phyloP scores from a whole-genome alignment of 2,888 invertebrate species.

The Pollenia griseotomentosa region DNA sequence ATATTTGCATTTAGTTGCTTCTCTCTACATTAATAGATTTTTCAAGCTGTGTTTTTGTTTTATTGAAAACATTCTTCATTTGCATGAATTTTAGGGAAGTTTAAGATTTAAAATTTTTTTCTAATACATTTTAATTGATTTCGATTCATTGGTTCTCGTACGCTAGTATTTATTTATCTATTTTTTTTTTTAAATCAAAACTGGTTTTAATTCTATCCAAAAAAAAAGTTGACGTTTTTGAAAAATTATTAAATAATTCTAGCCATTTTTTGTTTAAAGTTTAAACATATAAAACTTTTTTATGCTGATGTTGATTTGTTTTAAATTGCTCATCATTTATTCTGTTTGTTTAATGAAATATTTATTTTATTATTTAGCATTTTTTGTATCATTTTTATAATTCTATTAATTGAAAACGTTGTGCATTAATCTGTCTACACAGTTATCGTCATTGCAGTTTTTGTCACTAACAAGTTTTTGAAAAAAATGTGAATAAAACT shows the following conservation, averaged over 20 bases:
- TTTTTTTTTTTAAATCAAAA: constrained; percentile 22
- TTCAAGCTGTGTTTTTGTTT: background rate
- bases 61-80: constrained; percentile 17
- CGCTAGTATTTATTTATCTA: constrained; percentile 10
- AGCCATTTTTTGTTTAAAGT: no score
- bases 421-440: background rate
- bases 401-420: background rate
- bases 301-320: constrained; percentile 3
- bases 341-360: constrained; percentile 7
- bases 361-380: background rate
- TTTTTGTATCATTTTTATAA: background rate
- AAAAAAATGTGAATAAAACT: background rate
- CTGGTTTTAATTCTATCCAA: constrained; percentile 22
- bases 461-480: constrained; percentile 30
- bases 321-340: constrained; percentile 37
- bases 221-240: constrained; percentile 5
- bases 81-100: constrained; percentile 40
- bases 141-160: constrained; percentile 12
- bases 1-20: constrained; percentile 33
- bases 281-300: background rate
- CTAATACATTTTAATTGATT: background rate
- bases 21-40: background rate
- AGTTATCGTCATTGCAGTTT: constrained; percentile 18
- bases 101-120: constrained; percentile 31
- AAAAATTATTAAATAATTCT: constrained; percentile 19